Base-by-base conservation (phyloP, 2,797 vertebrate species). In the Poeciliopsis turneri region DNA sequence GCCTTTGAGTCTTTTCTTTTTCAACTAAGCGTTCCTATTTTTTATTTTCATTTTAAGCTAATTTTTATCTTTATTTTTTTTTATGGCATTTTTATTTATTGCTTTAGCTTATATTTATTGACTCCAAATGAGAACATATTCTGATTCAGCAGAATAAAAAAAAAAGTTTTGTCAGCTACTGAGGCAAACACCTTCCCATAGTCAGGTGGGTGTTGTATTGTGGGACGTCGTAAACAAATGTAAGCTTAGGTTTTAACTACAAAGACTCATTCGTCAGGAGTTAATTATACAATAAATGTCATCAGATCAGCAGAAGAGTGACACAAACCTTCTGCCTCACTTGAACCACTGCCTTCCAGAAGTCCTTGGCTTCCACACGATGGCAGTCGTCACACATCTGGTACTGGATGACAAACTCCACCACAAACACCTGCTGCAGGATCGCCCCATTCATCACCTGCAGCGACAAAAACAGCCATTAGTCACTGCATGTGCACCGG, bases 351-450 rank as follows among this genome's bases (percentile, higher is more conserved):
- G 98, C 96, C 80, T 99, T 99, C 98, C 98, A 99, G 93, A 97
- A 99, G 93, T 99, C 98, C 84, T 99, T 99, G 73, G 98, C 98
- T 93, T 99, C 98, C 73, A 99, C 96, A 77, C 98, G 97, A 39
- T 99, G 98, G 89, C 98, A 99, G 90, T 98, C 98, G 70, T 98
- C 98, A 82, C 98, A 99, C 98, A 99, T 99, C 80, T 99, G 98
- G 28, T 93, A 87, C 90, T 96, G 97, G 75, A 98, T 81, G 78
- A 97, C 87, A 78, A 96, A 99, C 87, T 99, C 98, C 18, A 99
- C 96, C 85, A 99, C 96, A 90, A 99, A 99, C 49, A 99, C 96
- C 88, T 99, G 98, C 95, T 99, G 98, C 79, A 99, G 96, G 88
- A 99, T 97, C 2, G 97, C 97, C 1, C 98, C 98, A 33, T 98